Base-by-base conservation (phyloP, 1,140 invertebrate species). In the Pollicipes pollicipes region DNA sequence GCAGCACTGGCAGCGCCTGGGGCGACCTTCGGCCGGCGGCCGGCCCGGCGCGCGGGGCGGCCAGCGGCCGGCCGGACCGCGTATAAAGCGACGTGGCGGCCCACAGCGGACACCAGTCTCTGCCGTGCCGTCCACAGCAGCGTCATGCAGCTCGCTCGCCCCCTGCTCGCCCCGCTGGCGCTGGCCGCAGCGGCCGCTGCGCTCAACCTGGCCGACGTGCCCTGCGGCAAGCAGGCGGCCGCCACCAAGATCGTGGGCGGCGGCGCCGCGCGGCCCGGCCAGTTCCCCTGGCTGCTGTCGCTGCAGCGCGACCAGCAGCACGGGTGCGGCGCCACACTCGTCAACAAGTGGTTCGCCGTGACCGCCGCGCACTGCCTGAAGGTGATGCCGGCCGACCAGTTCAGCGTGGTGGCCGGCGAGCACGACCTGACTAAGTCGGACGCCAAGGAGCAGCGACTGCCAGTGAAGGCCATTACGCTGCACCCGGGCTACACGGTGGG, bases 341-440 rank as follows among this genome's bases (percentile, higher is more conserved):
- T 88, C 32, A 82, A 76, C 72, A 79, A 83, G 72, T 75, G 80
- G 64, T 87, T 83, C 84, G 80, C 88, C 35, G 24, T 86, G 0
- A 85, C 83, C 3, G 83, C 84, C 37, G 83, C 77, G 29, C 84
- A 86, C 73, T 86, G 83, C 68, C 67, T 70, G 29, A 69, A 68
- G 17, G 26, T 21, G n/a, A 64, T 69, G 45, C 68, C 29, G 27
- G 32, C 70, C 24, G 67, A 58, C 64, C 72, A 70, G 24, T 69
- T 76, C 31, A 30, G 35, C 30, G 75, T 77, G 4, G 73, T 76
- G 16, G 78, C 78, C 58, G 81, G 81, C 27, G 78, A 81, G 64
- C 75, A 79, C 68, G 71, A 75, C 30, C 73, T 80, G 30, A 72
- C 75, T 32, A 69, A 75, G n/a, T 37, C 73, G 0, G 82, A 84